Evolutionary conservation across 2,888 invertebrate species (phyloP), one percentile per base, ranked within the genome.

Genomic region (Troglohyphantes excavatus): DNA sequence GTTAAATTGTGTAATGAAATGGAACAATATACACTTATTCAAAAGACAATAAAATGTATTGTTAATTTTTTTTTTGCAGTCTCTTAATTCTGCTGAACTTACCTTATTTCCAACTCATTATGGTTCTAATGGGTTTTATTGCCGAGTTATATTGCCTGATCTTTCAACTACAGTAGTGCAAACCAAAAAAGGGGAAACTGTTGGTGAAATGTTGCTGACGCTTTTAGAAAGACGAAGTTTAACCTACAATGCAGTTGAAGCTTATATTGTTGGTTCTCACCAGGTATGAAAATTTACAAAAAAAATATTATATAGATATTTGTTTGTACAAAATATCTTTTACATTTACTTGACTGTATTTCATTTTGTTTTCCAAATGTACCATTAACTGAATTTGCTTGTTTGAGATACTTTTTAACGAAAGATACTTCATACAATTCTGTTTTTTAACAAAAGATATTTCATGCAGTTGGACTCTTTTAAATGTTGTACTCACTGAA

Each of bases 131-230:
- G 90, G 91, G 19, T 94, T 95, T 3, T 94, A 97, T 39, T 97
- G 97, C 93, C 95, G 98, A 91, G 97, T 99, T 90, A 96, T 97
- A 93, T 94, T 99, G 90, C 97, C 97, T 1, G 98, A 98, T 94
- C 97, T 97, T 72, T 97, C 98, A 88, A 98, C 98, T 2, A 98
- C 98, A 0, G 98, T 98, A 92, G 97, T 98, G 89, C 96, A 96
- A 92, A 96, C 97, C 70, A 96, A 96, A 92, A 94, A 96, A 23
- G 95, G 95, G 33, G 96, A 97, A 93, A 96, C 96, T 0, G 96
- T 98, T 88, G 95, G 96, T 89, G 95, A 96, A 91, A 95, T 98
- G 83, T 96, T 98, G 27, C 96, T 96, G 91, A 95, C 97, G 88
- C 95, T 98, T 91, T 95, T 98, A 92, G 97, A 97, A 93, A 96